These are phyloP conservation scores for Sandelia bainsii DNA, from an alignment of 2,797 vertebrate species.

Conservation along the genomic window DNA sequence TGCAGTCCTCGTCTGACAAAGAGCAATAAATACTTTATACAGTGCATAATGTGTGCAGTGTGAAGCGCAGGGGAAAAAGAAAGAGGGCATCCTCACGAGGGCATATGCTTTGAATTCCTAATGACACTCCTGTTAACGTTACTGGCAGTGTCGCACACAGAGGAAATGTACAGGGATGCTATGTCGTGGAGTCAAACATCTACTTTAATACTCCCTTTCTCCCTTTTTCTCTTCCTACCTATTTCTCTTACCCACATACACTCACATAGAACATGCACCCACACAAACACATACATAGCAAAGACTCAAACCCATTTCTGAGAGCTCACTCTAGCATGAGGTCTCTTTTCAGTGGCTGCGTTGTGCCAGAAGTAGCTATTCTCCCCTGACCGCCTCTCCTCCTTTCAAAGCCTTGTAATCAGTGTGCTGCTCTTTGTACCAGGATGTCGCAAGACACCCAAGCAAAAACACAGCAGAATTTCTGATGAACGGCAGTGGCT, in stretches of 20 bases:
- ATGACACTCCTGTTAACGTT: slow-evolving; percentile 87
- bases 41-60: slow-evolving; percentile 86
- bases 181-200: slow-evolving; percentile 71
- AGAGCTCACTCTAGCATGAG: slow-evolving; percentile 83
- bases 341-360: slow-evolving; percentile 83
- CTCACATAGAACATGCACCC: slow-evolving; percentile 46
- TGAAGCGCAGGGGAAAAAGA: slow-evolving; percentile 83
- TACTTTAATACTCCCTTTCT: slow-evolving; percentile 69
- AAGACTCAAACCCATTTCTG: slow-evolving; percentile 78
- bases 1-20: slow-evolving; percentile 83
- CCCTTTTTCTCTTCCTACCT: slow-evolving; percentile 54
- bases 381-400: slow-evolving; percentile 81
- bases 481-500: slow-evolving; percentile 76
- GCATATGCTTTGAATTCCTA: slow-evolving; percentile 89
- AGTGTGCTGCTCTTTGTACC: slow-evolving; percentile 81
- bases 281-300: slow-evolving; percentile 62
- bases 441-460: slow-evolving; percentile 77
- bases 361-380: slow-evolving; percentile 83
- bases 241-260: slow-evolving; percentile 51
- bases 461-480: slow-evolving; percentile 78
- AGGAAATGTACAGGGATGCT: slow-evolving; percentile 72
- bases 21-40: slow-evolving; percentile 90
- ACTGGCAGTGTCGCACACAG: slow-evolving; percentile 74
- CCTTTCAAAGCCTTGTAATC: slow-evolving; percentile 84
- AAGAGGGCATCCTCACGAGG: slow-evolving; percentile 84